Base-by-base conservation (phyloP, 2,797 vertebrate species). In the Enoplosus armatus region DNA sequence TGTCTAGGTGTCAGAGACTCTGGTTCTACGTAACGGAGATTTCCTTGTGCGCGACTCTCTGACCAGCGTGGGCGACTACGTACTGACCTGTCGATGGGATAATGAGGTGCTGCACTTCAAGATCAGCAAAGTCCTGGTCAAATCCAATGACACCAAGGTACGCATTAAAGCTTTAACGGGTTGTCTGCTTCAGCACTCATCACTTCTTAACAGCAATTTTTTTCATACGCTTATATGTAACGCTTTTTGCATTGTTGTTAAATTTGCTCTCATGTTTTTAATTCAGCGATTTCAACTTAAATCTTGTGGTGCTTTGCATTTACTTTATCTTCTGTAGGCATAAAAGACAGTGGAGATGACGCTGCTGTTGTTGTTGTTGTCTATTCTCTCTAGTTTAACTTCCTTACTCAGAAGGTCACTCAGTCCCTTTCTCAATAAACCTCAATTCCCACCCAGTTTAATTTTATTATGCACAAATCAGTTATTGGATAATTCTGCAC, bases 21-120 rank as follows among this genome's bases (percentile, higher is more conserved):
- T 99, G 70, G 97, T 99, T 56, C 87, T 97, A 79, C 96, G 96
- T 53, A 98, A 98, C 0, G 98, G 98, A 0, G 98, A 99, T 86
- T 99, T 99, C 91, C 94, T 99, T 12, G 97, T 99, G 79, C 96
- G 98, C 0, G 98, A 99, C 92, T 99, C 98, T 0, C 95, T 99
- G 89, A 97, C 96, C 84, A 98, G 95, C 47, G 89, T 96, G 45
- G 98, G 98, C 0, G 98, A 99, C 91, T 99, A 97, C 0, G 97
- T 99, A 33, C 94, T 99, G 90, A 98, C 98, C 0, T 97, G 97
- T 87, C 96, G 97, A 71, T 99, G 98, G 98, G 95, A 94, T 87
- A 97, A 98, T 0, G 97, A 99, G 82, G 95, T 95, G 9, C 90
- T 98, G 74, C 98, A 99, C 88, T 97, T 98, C 91, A 98, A 97